These are phyloP conservation scores for Collichthys lucidus DNA, from an alignment of 2,113 vertebrate genomes.

Conservation along the genomic window DNA sequence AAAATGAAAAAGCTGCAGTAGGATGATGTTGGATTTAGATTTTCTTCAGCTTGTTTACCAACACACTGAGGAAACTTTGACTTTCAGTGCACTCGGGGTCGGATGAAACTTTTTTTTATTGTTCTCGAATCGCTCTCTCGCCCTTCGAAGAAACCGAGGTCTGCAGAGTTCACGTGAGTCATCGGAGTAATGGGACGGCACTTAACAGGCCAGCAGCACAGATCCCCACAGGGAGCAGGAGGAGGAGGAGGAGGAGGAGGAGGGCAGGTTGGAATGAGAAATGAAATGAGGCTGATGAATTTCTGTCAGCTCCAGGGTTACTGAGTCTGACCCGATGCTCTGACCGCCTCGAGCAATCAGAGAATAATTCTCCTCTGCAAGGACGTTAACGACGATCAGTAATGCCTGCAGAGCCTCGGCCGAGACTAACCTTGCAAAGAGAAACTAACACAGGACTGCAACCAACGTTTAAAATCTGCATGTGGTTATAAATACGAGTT, in stretches of 20 bases:
- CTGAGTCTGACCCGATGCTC: not conserved
- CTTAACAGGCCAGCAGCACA: slow-evolving; percentile 14
- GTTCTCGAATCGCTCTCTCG: not conserved
- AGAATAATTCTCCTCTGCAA: not conserved
- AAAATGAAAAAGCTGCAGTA: not conserved
- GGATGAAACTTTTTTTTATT: slow-evolving; percentile 2
- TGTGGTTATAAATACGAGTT: too few relatives aligned
- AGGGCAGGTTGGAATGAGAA: slow-evolving; percentile 9
- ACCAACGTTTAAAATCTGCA: too few relatives aligned
- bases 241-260: not conserved
- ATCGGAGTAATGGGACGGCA: slow-evolving; percentile 36
- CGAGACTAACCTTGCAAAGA: not conserved
- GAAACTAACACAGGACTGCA: too few relatives aligned
- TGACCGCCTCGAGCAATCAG: not conserved
- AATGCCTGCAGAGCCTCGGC: not conserved
- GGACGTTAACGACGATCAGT: slow-evolving; percentile 7
- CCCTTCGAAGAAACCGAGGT: slow-evolving; percentile 3
- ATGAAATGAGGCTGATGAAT: slow-evolving; percentile 21
- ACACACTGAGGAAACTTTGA: not conserved
- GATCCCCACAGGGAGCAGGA: not conserved
- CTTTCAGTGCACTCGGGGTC: not conserved
- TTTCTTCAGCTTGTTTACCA: not conserved
- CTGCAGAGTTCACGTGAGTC: slow-evolving; percentile 9
- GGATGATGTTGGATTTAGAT: not conserved
- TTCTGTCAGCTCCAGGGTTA: slow-evolving; percentile 2